These are phyloP conservation scores for Zoanthus sansibaricus DNA, from an alignment of 92 coral and sea anemone species.

Conservation along the genomic window DNA sequence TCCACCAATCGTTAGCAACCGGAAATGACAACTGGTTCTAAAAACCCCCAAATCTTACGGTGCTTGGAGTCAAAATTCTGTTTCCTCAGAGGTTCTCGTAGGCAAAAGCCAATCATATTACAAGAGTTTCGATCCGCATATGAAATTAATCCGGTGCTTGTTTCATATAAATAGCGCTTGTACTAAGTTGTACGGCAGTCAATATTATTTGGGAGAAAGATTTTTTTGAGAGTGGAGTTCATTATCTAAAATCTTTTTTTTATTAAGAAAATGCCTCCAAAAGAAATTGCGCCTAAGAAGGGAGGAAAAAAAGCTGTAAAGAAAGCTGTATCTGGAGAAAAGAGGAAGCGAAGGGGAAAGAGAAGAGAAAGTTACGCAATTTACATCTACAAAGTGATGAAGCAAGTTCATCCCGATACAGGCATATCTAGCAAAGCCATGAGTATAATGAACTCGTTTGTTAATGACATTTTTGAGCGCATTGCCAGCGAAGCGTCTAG, in stretches of 20 bases:
- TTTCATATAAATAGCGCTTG: conserved; percentile 24
- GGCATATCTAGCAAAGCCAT: conserved; percentile 39
- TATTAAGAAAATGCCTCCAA: conserved; percentile 33
- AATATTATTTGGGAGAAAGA: neutral
- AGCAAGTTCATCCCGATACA: conserved; percentile 38
- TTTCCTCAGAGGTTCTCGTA: conserved; percentile 43
- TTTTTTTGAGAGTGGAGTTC: too few species aligned
- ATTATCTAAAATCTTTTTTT: neutral
- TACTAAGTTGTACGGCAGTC: neutral
- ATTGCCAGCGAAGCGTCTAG: conserved; percentile 44
- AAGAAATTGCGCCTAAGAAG: conserved; percentile 44
- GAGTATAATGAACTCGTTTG: conserved; percentile 45
- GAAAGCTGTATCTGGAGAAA: conserved; percentile 48
- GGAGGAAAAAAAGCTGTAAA: conserved; percentile 54
- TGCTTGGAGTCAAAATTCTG: neutral
- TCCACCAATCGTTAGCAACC: conserved; percentile 26
- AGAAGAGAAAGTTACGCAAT: conserved; percentile 37
- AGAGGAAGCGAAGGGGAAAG: neutral
- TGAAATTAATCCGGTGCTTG: conserved; percentile 21
- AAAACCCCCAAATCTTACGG: too few species aligned
- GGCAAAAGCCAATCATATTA: conserved; percentile 23
- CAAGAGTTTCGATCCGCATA: conserved; percentile 48
- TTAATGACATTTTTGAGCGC: conserved; percentile 35
- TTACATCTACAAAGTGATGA: conserved; percentile 42
- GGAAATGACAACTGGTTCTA: conserved; percentile 21